Percentiles rank a stretch among this genome's conserved stretches.
phyloP scores from a whole-genome alignment of 2,113 vertebrate genomes.

The Bettongia penicillata region DNA sequence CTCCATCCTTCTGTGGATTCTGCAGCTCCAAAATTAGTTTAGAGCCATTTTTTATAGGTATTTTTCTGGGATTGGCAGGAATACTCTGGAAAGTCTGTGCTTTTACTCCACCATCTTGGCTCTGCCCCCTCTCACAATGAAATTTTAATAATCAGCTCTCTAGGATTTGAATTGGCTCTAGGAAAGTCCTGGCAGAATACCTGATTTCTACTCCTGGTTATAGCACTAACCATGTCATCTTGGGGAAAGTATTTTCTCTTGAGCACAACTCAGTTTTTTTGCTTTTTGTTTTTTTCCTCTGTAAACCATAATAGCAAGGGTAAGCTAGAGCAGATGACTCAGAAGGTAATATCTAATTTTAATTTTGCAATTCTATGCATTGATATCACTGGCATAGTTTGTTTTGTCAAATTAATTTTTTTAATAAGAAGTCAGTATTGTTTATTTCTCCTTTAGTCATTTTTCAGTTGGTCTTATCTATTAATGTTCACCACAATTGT shows the following conservation, averaged over 20 bases:
- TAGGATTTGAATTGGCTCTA: neutral
- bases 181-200: neutral
- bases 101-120: too few relatives aligned
- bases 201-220: neutral
- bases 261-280: neutral
- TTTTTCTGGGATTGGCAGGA: too few relatives aligned
- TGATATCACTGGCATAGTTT: neutral
- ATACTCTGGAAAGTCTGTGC: too few relatives aligned
- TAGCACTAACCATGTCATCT: neutral
- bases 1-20: too few relatives aligned
- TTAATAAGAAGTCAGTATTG: neutral
- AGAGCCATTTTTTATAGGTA: too few relatives aligned
- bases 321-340: neutral
- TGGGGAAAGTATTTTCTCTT: neutral
- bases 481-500: neutral
- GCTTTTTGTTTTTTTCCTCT: neutral
- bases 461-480: too few relatives aligned
- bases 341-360: neutral
- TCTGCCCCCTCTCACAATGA: neutral
- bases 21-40: too few relatives aligned
- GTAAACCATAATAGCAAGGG: neutral
- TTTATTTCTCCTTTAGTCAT: neutral
- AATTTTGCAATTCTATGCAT: neutral
- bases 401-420: neutral
- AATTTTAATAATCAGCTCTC: too few relatives aligned